Conservation (phyloP, 2,797 vertebrate species). For the Lerista edwardsae region DNA sequence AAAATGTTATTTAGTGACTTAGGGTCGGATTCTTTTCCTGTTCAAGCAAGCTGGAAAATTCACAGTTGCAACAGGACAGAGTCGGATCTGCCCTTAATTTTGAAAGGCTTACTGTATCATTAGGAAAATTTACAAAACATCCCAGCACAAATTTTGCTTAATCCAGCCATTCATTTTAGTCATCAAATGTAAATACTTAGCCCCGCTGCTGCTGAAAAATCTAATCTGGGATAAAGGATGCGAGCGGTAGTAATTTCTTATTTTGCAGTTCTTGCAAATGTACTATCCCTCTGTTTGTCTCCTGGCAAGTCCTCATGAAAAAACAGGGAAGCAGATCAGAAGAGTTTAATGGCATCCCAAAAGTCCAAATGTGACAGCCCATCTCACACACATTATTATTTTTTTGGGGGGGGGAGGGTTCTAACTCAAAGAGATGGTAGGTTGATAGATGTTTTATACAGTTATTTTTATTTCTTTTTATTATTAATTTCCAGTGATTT, state of each 20-base stretch:
- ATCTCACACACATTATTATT: neutral
- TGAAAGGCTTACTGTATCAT: slow-evolving; percentile 52
- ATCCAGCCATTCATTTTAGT: slow-evolving; percentile 21
- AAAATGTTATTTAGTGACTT: slow-evolving; percentile 75
- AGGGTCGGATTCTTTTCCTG: slow-evolving; percentile 49
- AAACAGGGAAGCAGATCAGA: neutral
- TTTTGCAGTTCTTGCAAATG: slow-evolving; percentile 19
- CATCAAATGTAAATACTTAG: slow-evolving; percentile 37
- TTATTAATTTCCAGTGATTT: too few relatives aligned
- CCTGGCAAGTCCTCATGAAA: neutral
- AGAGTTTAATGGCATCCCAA: neutral
- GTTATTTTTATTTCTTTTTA: too few relatives aligned
- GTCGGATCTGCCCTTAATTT: slow-evolving; percentile 47
- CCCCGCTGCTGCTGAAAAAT: slow-evolving; percentile 3
- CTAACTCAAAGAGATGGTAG: neutral
- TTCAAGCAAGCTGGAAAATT: slow-evolving; percentile 31
- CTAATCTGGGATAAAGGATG: neutral
- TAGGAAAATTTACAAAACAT: slow-evolving; percentile 39
- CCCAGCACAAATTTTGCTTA: slow-evolving; percentile 46
- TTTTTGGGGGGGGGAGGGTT: neutral
- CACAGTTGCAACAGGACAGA: slow-evolving; percentile 23
- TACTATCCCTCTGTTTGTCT: neutral
- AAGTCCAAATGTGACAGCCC: too few relatives aligned
- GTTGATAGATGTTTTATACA: too few relatives aligned
- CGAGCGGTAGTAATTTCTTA: neutral